These are phyloP conservation scores for Pseudoips prasinana DNA, from an alignment of 2,888 invertebrate species.

Conservation along the genomic window DNA sequence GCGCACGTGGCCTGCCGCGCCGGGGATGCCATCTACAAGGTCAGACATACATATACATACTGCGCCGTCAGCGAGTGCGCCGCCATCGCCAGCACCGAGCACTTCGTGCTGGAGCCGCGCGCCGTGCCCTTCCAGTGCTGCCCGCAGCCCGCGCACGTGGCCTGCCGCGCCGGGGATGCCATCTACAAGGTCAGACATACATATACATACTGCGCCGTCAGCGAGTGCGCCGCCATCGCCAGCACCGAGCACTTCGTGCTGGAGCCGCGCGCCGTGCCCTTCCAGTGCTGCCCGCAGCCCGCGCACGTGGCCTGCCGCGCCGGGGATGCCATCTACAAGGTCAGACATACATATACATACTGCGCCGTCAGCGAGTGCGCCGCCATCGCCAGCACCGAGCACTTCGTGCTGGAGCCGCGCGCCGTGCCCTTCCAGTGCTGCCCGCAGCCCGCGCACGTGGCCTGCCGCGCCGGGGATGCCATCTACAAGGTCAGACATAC, in stretches of 20 bases:
- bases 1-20: conserved; percentile 82
- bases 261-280: conserved; percentile 73
- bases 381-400: conserved; percentile 60
- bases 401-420: conserved; percentile 80
- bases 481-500: conserved; percentile 77
- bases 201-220: conserved; percentile 79
- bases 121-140: conserved; percentile 84
- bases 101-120: conserved; percentile 80
- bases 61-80: conserved; percentile 82
- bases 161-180: conserved; percentile 77
- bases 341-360: too few species aligned
- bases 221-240: conserved; percentile 72
- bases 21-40: conserved; percentile 68
- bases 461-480: conserved; percentile 77
- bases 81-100: conserved; percentile 60
- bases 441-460: conserved; percentile 77
- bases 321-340: conserved; percentile 68
- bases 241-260: conserved; percentile 81
- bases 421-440: conserved; percentile 84
- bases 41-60: too few species aligned
- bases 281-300: conserved; percentile 84
- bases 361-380: conserved; percentile 82
- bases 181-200: conserved; percentile 77
- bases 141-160: conserved; percentile 77
- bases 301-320: conserved; percentile 82